Evolutionary conservation across 2,797 vertebrate genomes (phyloP).

Genomic region (Columba guinea): DNA sequence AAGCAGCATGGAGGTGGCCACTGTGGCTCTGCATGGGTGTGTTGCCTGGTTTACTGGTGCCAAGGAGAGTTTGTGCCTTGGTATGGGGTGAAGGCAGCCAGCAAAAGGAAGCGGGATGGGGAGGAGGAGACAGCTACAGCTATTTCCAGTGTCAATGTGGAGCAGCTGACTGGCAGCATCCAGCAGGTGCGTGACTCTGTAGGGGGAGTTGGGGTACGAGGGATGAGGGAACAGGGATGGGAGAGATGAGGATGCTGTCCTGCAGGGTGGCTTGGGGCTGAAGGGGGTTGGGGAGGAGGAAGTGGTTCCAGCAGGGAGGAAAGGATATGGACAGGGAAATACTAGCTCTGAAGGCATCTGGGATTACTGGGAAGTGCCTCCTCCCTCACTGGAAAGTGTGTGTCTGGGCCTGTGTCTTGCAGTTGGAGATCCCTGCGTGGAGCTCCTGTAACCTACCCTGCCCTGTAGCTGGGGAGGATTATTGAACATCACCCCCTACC

Average conservation of each 20-base stretch:
- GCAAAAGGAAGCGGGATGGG: neutral
- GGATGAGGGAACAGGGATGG: neutral
- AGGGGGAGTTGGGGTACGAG: accelerated
- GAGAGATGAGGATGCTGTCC: neutral
- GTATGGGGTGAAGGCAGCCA: neutral
- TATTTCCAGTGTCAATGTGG: neutral
- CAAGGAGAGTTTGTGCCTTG: neutral
- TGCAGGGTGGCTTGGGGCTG: neutral
- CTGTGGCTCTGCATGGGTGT: accelerated
- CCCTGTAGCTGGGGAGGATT: neutral
- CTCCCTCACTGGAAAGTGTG: neutral
- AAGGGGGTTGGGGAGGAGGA: neutral
- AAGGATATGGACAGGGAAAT: neutral
- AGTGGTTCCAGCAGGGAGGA: neutral
- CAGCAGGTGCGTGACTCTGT: neutral
- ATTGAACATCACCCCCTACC: neutral
- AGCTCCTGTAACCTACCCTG: neutral
- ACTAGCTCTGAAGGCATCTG: neutral
- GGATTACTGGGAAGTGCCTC: neutral
- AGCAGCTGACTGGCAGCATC: neutral
- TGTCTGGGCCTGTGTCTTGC: neutral
- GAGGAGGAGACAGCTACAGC: neutral
- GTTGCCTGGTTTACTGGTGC: neutral
- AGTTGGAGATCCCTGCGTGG: neutral
- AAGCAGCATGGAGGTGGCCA: neutral